Base-by-base conservation (phyloP, 2,888 invertebrate species). In the Ectemnius continuus region DNA sequence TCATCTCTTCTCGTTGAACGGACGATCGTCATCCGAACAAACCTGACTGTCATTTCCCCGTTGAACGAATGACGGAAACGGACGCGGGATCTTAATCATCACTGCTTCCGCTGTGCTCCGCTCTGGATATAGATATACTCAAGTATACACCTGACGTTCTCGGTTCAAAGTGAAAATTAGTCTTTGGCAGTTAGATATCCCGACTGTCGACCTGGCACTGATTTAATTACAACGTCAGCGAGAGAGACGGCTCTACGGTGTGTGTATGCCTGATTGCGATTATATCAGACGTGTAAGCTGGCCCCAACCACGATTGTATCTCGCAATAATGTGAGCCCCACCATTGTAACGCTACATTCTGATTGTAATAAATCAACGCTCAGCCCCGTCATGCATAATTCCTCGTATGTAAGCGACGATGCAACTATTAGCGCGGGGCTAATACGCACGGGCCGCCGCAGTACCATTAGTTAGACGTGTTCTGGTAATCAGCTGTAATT, bases 11-110 rank as follows among this genome's bases (percentile, higher is more conserved):
- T 26, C 13, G 14, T 20, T 18, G 26, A 59, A 56, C 47, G 28
- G 52, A 36, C 52, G 58, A 59, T 60, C 47, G 28, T 59, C 52
- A 47, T 75, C 62, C 62, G 65, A 75, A 75, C 52, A 58, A 61
- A 65, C 58, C 18, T 36, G 45, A 56, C 60, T 47, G 20, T 52
- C 14, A 14, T 23, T 28, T 69, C 61, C 64, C 75, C 61, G 61
- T 60, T 11, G 36, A 8, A 36, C 36, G 47, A 47, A n/a, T 62
- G 69, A 75, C 66, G 47, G 65, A 62, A 62, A 26, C 59, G 64
- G 60, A 56, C 57, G 18, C 61, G 52, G 16, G n/a, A 52, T 52
- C 52, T 75, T 60, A 58, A 20, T 47, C 61, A 36, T 60, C 52
- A 13, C 11, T 13, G 46, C 18, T 56, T 63, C n/a, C 67, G 59